Base-by-base conservation (phyloP, 2,888 invertebrate genomes). In the Phortica okadai region DNA sequence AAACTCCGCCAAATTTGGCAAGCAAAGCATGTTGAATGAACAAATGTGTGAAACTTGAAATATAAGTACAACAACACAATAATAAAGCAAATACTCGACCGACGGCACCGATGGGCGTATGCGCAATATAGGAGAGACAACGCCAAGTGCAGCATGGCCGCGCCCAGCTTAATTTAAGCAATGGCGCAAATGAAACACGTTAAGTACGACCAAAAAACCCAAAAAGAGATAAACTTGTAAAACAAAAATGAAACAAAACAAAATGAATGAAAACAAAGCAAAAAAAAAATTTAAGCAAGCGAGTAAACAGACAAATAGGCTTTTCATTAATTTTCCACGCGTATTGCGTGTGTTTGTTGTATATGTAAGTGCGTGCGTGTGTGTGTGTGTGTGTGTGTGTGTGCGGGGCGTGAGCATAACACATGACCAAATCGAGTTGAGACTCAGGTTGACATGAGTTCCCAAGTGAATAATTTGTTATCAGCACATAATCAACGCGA, bases 401-500 rank as follows among this genome's bases (percentile, higher is more conserved):
- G 70, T 75, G 76, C 75, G 74, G 11, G 21, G 50, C 50, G 44
- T 69, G 45, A 45, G 69, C 45, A 41, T 69, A 16, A 69, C 69
- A 69, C 41, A 69, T 69, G 44, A 69, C 44, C 69, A 69, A 67
- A 69, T n/a, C 16, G 69, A 11, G 16, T 25, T 25, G 25, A 16
- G 62, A 25, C 25, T 16, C 77, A 86, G 45, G 84, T 76, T 83
- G 88, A 82, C 80, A 82, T 83, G 81, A 78, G 81, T 76, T 84
- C 89, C 85, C 89, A 81, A 80, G 86, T 86, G 88, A 86, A 89
- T 88, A 89, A 89, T 89, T 88, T 89, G 86, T 85, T 88, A 88
- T 86, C 84, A 86, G 85, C 85, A 83, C 87, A 89, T 89, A 89
- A 89, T 88, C 85, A 88, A 83, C 86, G 86, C 88, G 84, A 83